Evolutionary conservation across 2,113 vertebrate genomes (phyloP).

Genomic region (Phoxinus phoxinus): DNA sequence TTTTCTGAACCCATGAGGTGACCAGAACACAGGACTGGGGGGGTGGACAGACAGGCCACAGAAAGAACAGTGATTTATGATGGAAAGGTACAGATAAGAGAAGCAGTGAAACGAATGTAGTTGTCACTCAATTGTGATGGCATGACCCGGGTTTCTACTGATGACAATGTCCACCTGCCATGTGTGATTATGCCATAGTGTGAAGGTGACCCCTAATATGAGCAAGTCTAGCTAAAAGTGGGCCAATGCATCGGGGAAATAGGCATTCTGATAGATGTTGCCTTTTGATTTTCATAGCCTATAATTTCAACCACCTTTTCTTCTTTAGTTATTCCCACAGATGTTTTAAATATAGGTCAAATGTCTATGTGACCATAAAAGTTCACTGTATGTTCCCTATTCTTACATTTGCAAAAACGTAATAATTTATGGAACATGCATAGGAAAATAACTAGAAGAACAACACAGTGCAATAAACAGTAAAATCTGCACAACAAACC

Average conservation of each 20-base stretch:
- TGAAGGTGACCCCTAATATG: conserved; percentile 55
- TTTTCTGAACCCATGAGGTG: conserved; percentile 12
- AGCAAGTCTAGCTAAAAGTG: conserved; percentile 10
- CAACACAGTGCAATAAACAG: not conserved
- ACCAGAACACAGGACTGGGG: conserved; percentile 10
- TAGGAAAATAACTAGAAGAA: not conserved
- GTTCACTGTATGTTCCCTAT: not conserved
- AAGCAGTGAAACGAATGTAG: conserved; percentile 49
- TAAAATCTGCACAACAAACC: not conserved
- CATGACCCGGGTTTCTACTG: conserved; percentile 40
- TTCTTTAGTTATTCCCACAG: not conserved
- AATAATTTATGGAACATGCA: no score
- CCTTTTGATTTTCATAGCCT: not conserved
- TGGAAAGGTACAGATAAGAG: conserved; percentile 31
- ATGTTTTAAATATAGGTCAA: not conserved
- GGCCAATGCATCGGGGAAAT: not conserved
- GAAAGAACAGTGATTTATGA: not conserved
- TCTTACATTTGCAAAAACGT: not conserved
- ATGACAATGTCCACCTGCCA: conserved; percentile 51
- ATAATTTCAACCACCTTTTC: not conserved
- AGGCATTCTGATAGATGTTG: not conserved
- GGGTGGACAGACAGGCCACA: conserved; percentile 24
- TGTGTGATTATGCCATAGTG: conserved; percentile 40
- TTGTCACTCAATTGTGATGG: conserved; percentile 50
- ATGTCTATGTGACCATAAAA: not conserved